A percentile compares a stretch with the other conserved stretches of the same genome.
Conservation (phyloP, 2,113 vertebrate genomes). For the Barbus barbus region DNA sequence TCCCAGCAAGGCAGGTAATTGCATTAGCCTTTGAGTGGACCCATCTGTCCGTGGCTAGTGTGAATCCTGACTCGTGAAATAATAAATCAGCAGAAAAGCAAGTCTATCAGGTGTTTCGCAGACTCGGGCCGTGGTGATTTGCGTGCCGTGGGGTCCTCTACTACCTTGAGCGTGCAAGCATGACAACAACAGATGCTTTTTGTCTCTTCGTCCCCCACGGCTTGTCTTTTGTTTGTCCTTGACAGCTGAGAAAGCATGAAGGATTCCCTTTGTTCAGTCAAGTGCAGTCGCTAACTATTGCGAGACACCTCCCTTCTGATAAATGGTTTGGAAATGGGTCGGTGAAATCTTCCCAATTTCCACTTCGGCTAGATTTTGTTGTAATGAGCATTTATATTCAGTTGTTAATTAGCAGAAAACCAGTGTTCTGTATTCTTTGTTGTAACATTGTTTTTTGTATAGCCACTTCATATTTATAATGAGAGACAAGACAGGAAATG, state of each 20-base stretch:
- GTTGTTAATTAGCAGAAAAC: neutral
- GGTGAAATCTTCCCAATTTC: neutral
- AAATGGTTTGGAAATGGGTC: neutral
- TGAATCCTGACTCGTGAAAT: constrained; percentile 53
- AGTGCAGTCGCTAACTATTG: constrained; percentile 40
- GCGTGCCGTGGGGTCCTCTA: constrained; percentile 32
- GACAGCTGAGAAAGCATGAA: constrained; percentile 44
- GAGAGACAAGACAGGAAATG: neutral
- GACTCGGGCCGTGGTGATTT: constrained; percentile 16
- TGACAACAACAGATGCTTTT: constrained; percentile 59
- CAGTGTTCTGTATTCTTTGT: neutral
- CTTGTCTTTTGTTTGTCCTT: constrained; percentile 52
- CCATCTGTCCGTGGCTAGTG: constrained; percentile 50
- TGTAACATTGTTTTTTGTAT: neutral
- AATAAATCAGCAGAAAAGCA: constrained; percentile 62
- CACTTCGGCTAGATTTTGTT: neutral
- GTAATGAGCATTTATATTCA: neutral
- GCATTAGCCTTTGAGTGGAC: constrained; percentile 64
- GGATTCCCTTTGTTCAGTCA: constrained; percentile 53
- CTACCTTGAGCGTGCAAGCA: constrained; percentile 38
- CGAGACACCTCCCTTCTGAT: constrained; percentile 7
- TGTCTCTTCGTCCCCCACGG: constrained; percentile 34
- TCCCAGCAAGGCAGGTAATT: constrained; percentile 65
- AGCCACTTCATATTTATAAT: neutral
- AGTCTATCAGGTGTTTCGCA: constrained; percentile 44